These are phyloP conservation scores for Hylyphantes graminicola DNA, from an alignment of 1,140 invertebrate genomes.

Conservation along the genomic window DNA sequence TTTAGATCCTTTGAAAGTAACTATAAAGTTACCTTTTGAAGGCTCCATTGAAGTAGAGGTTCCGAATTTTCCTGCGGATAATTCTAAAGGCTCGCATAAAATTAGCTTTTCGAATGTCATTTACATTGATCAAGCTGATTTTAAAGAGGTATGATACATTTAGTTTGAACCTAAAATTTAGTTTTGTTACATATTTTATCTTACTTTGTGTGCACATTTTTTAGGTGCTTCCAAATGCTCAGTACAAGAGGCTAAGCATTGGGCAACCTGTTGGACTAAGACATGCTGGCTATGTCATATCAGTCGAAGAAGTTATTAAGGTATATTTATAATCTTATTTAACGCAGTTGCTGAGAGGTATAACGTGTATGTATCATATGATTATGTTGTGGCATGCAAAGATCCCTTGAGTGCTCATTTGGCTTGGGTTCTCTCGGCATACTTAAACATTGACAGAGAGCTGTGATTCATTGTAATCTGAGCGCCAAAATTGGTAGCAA, in stretches of 20 bases:
- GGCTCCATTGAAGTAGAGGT: conserved; percentile 74
- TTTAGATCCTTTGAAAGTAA: conserved; percentile 91
- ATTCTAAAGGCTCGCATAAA: conserved; percentile 78
- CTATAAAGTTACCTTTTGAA: conserved; percentile 82
- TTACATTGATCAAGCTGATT: conserved; percentile 92
- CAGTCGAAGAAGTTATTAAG: conserved; percentile 77
- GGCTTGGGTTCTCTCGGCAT: too few relatives aligned
- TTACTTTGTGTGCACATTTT: not conserved
- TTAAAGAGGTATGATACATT: conserved; percentile 77
- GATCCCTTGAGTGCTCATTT: too few relatives aligned
- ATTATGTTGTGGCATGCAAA: too few relatives aligned
- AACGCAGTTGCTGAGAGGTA: too few relatives aligned
- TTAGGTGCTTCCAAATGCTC: conserved; percentile 75
- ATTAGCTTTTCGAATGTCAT: conserved; percentile 81
- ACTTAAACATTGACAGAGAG: too few relatives aligned
- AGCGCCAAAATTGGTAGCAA: too few relatives aligned
- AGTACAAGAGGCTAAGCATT: conserved; percentile 86
- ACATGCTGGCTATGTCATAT: conserved; percentile 86
- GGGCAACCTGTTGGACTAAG: conserved; percentile 91
- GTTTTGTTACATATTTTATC: not conserved
- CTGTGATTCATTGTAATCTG: too few relatives aligned
- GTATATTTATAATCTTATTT: conserved; percentile 51
- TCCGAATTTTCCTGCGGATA: conserved; percentile 91
- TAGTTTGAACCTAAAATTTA: not conserved
- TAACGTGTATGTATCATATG: too few relatives aligned